Evolutionary conservation across 2,113 vertebrate genomes (phyloP).

Genomic region (Leuciscus idus): DNA sequence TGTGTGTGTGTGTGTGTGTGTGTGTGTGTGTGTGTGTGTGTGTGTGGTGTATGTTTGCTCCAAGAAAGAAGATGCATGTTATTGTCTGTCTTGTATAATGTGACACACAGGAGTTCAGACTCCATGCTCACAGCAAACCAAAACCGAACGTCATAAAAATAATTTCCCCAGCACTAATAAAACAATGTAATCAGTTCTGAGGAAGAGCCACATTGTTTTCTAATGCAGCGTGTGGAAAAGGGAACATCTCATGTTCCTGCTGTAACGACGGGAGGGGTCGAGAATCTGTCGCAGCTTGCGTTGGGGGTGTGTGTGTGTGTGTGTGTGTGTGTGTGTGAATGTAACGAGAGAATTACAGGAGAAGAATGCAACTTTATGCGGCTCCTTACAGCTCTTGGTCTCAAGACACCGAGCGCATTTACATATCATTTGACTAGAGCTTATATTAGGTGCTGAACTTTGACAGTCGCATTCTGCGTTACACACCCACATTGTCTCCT

Average conservation of each 20-base stretch:
- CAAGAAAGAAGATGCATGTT: background rate
- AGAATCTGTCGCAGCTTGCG: background rate
- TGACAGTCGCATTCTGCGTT: background rate
- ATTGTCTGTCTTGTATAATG: background rate
- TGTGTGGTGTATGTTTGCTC: background rate
- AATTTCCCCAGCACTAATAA: background rate
- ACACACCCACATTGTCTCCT: background rate
- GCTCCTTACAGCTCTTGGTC: background rate
- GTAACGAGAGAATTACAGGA: slow-evolving; percentile 10
- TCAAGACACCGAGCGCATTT: background rate
- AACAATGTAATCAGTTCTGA: background rate
- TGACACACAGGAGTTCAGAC: background rate
- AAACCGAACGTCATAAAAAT: background rate
- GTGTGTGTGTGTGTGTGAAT: no score
- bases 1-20: no score
- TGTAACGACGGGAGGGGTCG: background rate
- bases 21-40: background rate
- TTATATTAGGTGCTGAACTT: background rate
- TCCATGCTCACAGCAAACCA: no score
- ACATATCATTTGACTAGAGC: background rate
- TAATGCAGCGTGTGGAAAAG: background rate
- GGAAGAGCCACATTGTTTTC: background rate
- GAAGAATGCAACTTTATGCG: background rate
- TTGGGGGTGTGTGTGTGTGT: background rate
- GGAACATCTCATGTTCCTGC: background rate